These are phyloP conservation scores for Cirrhinus molitorella DNA, from an alignment of 2,797 vertebrate species.

Conservation along the genomic window DNA sequence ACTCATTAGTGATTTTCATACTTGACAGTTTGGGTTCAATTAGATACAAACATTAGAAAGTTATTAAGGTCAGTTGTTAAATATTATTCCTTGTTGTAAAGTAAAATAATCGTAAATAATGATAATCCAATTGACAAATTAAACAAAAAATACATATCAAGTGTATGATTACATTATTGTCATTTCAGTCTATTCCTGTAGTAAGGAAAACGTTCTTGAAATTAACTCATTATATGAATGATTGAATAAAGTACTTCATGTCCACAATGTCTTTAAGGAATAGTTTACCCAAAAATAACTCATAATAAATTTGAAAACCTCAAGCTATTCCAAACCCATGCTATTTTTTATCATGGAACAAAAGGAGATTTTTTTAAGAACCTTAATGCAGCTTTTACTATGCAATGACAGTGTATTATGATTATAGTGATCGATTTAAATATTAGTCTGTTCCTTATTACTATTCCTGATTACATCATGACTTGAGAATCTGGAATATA, in stretches of 20 bases:
- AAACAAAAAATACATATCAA: constrained; percentile 30
- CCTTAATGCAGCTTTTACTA: background rate
- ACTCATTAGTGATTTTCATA: constrained; percentile 21
- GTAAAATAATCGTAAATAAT: constrained; percentile 13
- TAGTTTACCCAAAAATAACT: constrained; percentile 6
- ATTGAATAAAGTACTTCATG: background rate
- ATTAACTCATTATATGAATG: constrained; percentile 7
- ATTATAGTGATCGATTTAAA: background rate
- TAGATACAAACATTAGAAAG: constrained; percentile 22
- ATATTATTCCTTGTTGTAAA: constrained; percentile 36
- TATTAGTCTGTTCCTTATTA: background rate
- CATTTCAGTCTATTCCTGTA: constrained; percentile 27
- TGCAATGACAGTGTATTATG: background rate
- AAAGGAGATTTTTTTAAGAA: background rate
- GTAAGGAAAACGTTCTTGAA: constrained; percentile 5
- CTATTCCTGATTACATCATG: background rate
- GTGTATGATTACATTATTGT: constrained; percentile 38
- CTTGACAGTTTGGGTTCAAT: constrained; percentile 33
- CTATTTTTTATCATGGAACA: background rate
- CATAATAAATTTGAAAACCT: background rate
- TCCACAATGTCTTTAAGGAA: constrained; percentile 27
- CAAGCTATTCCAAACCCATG: background rate
- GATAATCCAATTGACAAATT: constrained; percentile 15
- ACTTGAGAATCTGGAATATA: background rate
- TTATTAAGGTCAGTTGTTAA: constrained; percentile 40